phyloP scores from a whole-genome alignment of 2,113 vertebrate genomes.

The Bujurquina vittata region DNA sequence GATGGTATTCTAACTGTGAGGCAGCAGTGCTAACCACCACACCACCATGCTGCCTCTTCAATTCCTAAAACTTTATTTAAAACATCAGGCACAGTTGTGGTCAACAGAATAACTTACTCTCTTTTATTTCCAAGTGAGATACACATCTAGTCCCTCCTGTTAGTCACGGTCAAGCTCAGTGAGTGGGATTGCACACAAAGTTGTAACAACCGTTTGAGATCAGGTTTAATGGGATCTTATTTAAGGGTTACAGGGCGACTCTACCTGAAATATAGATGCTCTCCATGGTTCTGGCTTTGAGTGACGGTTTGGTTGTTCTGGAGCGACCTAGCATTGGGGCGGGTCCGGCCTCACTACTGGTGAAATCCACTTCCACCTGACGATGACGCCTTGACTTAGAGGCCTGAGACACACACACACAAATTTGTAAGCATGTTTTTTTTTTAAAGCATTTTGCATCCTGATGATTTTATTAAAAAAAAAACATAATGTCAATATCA shows the following conservation, averaged over 20 bases:
- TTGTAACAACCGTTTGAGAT: not conserved
- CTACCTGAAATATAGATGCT: conserved; percentile 71
- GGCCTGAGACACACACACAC: conserved; percentile 71
- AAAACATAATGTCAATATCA: too few relatives aligned
- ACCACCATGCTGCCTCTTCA: too few relatives aligned
- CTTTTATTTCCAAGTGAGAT: too few relatives aligned
- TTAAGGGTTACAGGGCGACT: not conserved
- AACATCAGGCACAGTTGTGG: too few relatives aligned
- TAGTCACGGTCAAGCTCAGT: not conserved
- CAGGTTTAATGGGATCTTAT: too few relatives aligned
- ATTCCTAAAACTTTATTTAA: too few relatives aligned
- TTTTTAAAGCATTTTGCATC: too few relatives aligned
- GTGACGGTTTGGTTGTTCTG: conserved; percentile 35
- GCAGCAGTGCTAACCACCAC: too few relatives aligned
- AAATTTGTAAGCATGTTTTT: not conserved
- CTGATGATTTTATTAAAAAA: too few relatives aligned
- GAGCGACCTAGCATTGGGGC: not conserved
- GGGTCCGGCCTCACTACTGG: conserved; percentile 38
- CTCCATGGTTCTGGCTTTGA: conserved; percentile 48
- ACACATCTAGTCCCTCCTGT: not conserved
- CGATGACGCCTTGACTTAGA: conserved; percentile 89
- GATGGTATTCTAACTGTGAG: too few relatives aligned
- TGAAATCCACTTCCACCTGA: conserved; percentile 80
- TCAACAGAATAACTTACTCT: too few relatives aligned
- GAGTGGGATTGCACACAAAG: not conserved